phyloP scores from a whole-genome alignment of 1,140 invertebrate genomes.

The Pseudachorutes palmiensis region DNA sequence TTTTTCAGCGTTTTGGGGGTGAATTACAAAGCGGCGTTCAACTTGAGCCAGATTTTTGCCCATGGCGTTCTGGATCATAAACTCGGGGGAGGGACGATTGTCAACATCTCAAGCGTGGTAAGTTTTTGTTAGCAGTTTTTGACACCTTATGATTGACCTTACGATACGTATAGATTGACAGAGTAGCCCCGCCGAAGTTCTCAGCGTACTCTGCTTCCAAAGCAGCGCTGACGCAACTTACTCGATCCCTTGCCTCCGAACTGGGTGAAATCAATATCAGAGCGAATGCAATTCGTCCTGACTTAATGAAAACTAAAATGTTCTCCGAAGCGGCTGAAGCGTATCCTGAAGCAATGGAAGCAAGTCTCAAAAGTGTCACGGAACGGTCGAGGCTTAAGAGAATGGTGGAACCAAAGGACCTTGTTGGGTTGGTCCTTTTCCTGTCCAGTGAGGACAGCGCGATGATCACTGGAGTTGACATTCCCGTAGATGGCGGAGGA shows the following conservation, averaged over 20 bases:
- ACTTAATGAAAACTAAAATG: neutral
- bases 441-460: neutral
- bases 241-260: slow-evolving; percentile 14
- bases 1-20: slow-evolving; percentile 47
- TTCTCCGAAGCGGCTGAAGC: neutral
- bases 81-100: slow-evolving; percentile 18
- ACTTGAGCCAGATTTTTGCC: slow-evolving; percentile 12
- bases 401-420: neutral
- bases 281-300: slow-evolving; percentile 61
- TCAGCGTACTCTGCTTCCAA: slow-evolving; percentile 17
- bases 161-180: neutral
- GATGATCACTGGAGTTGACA: slow-evolving; percentile 6
- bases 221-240: slow-evolving; percentile 19
- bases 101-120: slow-evolving; percentile 22
- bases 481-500: neutral
- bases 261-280: slow-evolving; percentile 54
- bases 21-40: slow-evolving; percentile 23
- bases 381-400: neutral
- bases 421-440: neutral
- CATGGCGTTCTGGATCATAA: slow-evolving; percentile 4
- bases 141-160: too few species aligned
- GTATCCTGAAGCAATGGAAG: neutral
- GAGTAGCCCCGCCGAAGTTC: neutral
- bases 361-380: neutral
- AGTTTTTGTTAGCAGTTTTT: too few species aligned